These are phyloP conservation scores for Oreohelix idahoensis DNA, from an alignment of 1,140 invertebrate genomes.

Conservation along the genomic window DNA sequence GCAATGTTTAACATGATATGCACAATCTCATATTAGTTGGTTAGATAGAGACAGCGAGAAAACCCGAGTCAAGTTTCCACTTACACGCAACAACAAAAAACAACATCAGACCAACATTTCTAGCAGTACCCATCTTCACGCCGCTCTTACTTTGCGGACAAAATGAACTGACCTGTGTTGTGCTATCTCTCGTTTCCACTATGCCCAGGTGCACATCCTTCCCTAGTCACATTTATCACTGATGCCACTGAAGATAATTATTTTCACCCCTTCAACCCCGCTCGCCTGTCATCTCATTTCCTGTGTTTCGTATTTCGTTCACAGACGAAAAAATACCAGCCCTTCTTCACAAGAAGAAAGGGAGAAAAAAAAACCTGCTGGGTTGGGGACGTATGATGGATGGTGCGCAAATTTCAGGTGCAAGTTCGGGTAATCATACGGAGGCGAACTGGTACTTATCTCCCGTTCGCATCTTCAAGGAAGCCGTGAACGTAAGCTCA, in stretches of 20 bases:
- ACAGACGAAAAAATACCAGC: neutral
- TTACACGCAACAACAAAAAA: too few species aligned
- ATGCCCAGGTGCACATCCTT: neutral
- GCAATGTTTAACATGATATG: too few species aligned
- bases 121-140: too few species aligned
- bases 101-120: too few species aligned
- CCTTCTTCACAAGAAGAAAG: neutral
- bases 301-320: neutral
- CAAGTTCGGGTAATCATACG: neutral
- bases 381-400: neutral
- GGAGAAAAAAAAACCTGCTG: neutral
- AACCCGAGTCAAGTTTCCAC: too few species aligned
- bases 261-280: neutral
- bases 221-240: slow-evolving; percentile 7
- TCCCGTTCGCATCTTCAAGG: neutral
- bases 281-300: slow-evolving; percentile 3
- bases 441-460: neutral
- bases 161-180: too few species aligned
- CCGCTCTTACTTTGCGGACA: too few species aligned
- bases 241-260: neutral
- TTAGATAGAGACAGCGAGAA: too few species aligned
- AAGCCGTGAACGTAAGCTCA: neutral
- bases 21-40: too few species aligned
- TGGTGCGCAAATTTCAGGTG: slow-evolving; percentile 5
- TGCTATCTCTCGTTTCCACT: neutral